These are phyloP conservation scores for Desmodus rotundus DNA, from an alignment of 2,113 vertebrate genomes.

Conservation along the genomic window DNA sequence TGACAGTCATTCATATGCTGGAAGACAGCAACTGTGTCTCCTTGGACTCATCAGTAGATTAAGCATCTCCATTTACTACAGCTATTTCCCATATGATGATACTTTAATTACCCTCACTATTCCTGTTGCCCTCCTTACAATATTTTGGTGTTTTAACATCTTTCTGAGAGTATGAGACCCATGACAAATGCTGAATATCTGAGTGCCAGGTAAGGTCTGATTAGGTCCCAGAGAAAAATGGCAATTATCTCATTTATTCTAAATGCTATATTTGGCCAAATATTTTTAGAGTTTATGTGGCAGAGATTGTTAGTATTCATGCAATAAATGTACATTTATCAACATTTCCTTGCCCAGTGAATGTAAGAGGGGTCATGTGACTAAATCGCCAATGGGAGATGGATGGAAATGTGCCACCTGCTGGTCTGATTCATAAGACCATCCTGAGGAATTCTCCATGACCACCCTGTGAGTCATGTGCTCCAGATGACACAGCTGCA, in stretches of 20 bases:
- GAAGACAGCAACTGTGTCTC: conserved; percentile 17
- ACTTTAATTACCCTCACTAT: not conserved
- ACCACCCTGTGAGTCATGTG: not conserved
- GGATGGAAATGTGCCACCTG: not conserved
- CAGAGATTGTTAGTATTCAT: not conserved
- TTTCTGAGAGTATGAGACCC: not conserved
- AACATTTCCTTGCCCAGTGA: not conserved
- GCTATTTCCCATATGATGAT: not conserved
- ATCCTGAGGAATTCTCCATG: not conserved
- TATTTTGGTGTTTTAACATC: conserved; percentile 2
- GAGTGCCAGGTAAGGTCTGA: not conserved
- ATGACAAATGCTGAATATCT: not conserved
- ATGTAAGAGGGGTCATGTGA: not conserved
- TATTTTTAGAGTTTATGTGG: not conserved
- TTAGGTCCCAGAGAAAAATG: not conserved
- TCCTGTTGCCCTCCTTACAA: not conserved
- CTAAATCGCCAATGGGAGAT: not conserved
- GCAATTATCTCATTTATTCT: not conserved
- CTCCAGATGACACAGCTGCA: not conserved
- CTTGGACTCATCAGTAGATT: not conserved
- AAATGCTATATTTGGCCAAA: not conserved
- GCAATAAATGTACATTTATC: not conserved
- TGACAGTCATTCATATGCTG: conserved; percentile 13
- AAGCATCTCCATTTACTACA: not conserved
- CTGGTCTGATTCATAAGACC: not conserved